phyloP scores from a whole-genome alignment of 1,140 invertebrate genomes.

The Neodiprion fabricii region DNA sequence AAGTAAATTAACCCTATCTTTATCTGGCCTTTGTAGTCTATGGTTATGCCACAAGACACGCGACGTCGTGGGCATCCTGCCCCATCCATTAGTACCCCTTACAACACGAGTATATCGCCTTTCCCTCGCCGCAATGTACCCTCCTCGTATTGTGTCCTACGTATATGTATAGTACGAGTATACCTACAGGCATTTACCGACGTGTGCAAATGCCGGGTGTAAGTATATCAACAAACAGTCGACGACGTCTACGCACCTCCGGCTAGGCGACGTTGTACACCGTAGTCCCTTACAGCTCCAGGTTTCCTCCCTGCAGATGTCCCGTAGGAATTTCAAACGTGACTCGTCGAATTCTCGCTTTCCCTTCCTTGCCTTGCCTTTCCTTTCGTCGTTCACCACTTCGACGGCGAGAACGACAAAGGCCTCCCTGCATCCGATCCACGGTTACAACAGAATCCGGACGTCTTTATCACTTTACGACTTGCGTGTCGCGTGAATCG shows the following conservation, averaged over 20 bases:
- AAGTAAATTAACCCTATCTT: constrained; percentile 41
- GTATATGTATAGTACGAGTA: too few species aligned
- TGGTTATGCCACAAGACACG: constrained; percentile 38
- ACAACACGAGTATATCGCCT: not conserved
- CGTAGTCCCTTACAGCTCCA: not conserved
- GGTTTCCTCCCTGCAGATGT: not conserved
- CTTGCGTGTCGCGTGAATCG: too few species aligned
- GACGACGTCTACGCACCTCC: not conserved
- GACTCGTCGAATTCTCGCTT: too few species aligned
- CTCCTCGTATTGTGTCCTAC: not conserved
- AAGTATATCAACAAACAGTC: not conserved
- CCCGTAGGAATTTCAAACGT: too few species aligned
- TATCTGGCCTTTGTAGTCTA: constrained; percentile 36
- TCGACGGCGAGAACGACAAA: too few species aligned
- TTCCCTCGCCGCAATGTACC: not conserved
- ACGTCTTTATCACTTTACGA: too few species aligned
- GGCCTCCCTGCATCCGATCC: too few species aligned
- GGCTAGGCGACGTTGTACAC: not conserved
- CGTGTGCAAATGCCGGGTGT: too few species aligned
- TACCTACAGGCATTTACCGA: too few species aligned
- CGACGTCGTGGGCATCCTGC: constrained; percentile 23
- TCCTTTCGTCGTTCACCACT: too few species aligned
- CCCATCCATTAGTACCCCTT: constrained; percentile 9
- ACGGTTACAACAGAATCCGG: too few species aligned
- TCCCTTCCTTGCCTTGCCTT: too few species aligned